Evolutionary conservation across 2,113 vertebrate species (phyloP), one percentile per base, ranked within the genome.

Genomic region (Equus przewalskii): DNA sequence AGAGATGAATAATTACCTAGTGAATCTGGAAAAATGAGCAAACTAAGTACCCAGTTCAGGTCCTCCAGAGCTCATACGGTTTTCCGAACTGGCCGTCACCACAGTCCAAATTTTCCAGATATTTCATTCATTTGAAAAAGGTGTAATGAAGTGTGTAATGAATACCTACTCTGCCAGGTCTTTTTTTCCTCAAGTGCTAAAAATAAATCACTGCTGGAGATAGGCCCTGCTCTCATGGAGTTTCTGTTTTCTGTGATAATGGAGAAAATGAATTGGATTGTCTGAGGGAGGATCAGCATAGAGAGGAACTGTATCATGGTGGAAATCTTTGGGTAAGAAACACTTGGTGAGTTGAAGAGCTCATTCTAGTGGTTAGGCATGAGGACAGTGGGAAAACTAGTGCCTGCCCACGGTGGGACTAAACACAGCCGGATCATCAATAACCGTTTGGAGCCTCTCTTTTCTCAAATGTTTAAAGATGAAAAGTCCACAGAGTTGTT

Each of bases 241-340:
- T 92, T 84, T 92, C 33, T 67, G 70, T 91, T 91, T 95, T 91
- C 14, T n/a, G 26, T 75, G 84, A 83, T 92, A 41, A 62, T 26
- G 72, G 83, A 90, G 87, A 70, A 87, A 73, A 80, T 69, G n/a
- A 19, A 83, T 36, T 60, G 26, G 70, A 69, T 26, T 21, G 7
- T 76, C 11, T 84, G 75, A 92, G 69, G 46, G 70, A 69, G 41
- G 76, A 21, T 51, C 44, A 28, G 28, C 4, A 0, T 36, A 19
- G 11, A 65, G 70, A 36, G 44, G 73, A 78, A 7, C 16, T 44
- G 51, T 41, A 2, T 4, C 3, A 5, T 81, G 12, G 14, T 95
- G 64, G 88, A 90, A 72, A 56, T 80, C 70, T 60, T 9, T 44
- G 65, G 33, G 72, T 67, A 89, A 56, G 64, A 64, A 87, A 90